Conservation (phyloP, 2,888 invertebrate genomes). For the Nomada flava region DNA sequence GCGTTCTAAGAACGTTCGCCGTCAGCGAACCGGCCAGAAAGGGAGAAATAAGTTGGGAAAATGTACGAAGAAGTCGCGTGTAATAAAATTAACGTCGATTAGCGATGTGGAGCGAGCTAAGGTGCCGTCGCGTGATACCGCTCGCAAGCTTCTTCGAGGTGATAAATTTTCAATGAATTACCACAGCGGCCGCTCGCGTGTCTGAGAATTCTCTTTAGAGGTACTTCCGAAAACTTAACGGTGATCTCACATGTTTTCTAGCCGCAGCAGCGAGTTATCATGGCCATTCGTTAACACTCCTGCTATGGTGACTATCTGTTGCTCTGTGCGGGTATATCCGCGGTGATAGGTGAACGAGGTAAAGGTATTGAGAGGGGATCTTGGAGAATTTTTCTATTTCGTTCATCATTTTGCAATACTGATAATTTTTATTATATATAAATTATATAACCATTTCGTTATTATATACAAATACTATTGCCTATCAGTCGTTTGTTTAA, state of each 20-base stretch:
- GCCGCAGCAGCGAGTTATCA: slow-evolving; percentile 50
- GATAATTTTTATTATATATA: too few species aligned
- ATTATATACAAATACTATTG: too few species aligned
- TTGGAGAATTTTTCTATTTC: too few species aligned
- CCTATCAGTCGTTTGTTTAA: too few species aligned
- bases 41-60: slow-evolving; percentile 2
- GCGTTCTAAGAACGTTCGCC: slow-evolving; percentile 34
- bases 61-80: slow-evolving; percentile 35
- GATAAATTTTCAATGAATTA: slow-evolving; percentile 69
- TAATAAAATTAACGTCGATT: slow-evolving; percentile 62
- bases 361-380: too few species aligned
- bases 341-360: slow-evolving; percentile 1
- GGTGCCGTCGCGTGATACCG: slow-evolving; percentile 59
- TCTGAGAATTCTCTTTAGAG: slow-evolving; percentile 52
- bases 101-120: slow-evolving; percentile 21
- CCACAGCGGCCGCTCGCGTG: slow-evolving; percentile 58
- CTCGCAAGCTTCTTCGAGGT: slow-evolving; percentile 39
- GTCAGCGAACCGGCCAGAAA: not conserved
- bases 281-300: slow-evolving; percentile 51
- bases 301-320: slow-evolving; percentile 50
- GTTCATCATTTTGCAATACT: too few species aligned
- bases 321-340: slow-evolving; percentile 45
- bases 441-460: too few species aligned
- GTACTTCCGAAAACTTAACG: slow-evolving; percentile 67
- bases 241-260: slow-evolving; percentile 58